Percentiles rank a stretch among this genome's conserved stretches.
phyloP scores from a whole-genome alignment of 1,140 invertebrate species.

The Musca domestica region DNA sequence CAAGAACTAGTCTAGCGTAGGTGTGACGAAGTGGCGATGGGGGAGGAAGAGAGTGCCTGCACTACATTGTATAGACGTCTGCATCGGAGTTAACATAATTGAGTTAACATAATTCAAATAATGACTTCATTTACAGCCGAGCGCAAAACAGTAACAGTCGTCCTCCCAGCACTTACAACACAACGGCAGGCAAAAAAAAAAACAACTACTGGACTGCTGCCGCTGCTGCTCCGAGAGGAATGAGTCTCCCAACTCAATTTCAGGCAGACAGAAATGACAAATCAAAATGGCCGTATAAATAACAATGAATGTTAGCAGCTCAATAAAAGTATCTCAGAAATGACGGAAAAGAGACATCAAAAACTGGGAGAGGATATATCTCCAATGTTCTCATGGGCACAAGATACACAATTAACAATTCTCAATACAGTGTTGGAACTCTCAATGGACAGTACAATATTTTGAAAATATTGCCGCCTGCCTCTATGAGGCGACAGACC shows the following conservation, averaged over 20 bases:
- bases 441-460: too few relatives aligned
- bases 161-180: background rate
- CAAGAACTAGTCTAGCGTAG: too few relatives aligned
- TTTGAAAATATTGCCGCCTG: too few relatives aligned
- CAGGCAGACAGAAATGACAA: background rate
- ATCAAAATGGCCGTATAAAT: slow-evolving; percentile 17
- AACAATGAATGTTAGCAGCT: background rate
- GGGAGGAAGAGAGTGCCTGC: too few relatives aligned
- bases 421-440: background rate
- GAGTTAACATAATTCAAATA: background rate
- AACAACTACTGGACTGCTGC: background rate
- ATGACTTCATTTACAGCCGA: slow-evolving; percentile 11
- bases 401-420: background rate
- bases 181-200: background rate
- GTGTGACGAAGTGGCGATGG: too few relatives aligned
- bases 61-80: too few relatives aligned
- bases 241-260: background rate
- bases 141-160: background rate
- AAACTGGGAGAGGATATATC: background rate
- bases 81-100: too few relatives aligned
- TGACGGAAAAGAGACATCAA: background rate
- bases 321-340: too few relatives aligned
- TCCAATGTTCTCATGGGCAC: background rate
- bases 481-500: too few relatives aligned
- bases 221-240: too few relatives aligned